Conservation (phyloP, 2,797 vertebrate genomes). For the Smutsia gigantea region DNA sequence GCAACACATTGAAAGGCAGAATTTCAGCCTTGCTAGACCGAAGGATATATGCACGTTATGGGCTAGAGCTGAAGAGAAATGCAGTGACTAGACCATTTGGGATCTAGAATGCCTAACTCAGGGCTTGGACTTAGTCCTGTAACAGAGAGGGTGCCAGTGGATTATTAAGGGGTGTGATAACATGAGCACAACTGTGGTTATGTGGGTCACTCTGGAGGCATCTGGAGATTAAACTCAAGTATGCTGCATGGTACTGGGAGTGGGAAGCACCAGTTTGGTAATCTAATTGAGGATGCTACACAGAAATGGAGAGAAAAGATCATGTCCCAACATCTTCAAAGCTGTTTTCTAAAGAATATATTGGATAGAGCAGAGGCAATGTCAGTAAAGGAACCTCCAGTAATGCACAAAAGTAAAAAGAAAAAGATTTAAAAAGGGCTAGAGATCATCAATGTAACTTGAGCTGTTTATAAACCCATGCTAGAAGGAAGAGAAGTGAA, state of each 20-base stretch:
- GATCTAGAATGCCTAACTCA: neutral
- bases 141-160: neutral
- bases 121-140: neutral
- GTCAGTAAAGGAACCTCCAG: neutral
- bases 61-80: neutral
- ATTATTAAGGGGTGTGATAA: neutral
- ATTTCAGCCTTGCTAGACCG: neutral
- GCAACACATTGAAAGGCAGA: neutral
- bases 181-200: neutral
- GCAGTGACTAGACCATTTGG: neutral
- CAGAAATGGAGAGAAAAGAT: neutral
- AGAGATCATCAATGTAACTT: rapidly evolving
- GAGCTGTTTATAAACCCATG: neutral
- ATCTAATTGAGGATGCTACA: neutral
- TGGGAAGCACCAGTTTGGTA: neutral
- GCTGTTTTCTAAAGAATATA: neutral
- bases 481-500: neutral
- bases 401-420: neutral
- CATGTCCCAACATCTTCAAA: neutral
- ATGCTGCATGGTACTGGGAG: neutral
- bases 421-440: neutral
- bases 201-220: neutral
- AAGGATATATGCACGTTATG: neutral
- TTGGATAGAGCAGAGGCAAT: neutral
- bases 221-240: neutral